phyloP scores from a whole-genome alignment of 2,797 vertebrate genomes.

The Gobionotothen gibberifrons region DNA sequence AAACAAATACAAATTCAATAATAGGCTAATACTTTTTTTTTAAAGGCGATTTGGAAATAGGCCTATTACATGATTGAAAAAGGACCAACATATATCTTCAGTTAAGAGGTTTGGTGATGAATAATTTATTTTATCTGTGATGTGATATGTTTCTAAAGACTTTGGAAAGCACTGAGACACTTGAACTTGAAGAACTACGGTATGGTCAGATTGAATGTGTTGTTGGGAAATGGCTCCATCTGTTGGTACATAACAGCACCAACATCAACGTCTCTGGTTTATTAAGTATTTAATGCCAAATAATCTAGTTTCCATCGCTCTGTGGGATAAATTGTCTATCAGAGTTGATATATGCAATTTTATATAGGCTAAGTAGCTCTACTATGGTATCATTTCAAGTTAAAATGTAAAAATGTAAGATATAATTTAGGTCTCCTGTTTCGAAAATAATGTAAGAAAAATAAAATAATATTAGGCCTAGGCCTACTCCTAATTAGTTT shows the following conservation, averaged over 20 bases:
- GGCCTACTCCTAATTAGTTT: too few species aligned
- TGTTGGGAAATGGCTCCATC: constrained; percentile 54
- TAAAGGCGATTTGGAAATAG: background rate
- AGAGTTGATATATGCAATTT: too few species aligned
- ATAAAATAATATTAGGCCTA: too few species aligned
- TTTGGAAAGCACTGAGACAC: background rate
- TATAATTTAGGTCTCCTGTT: too few species aligned
- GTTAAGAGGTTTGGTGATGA: background rate
- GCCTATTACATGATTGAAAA: background rate
- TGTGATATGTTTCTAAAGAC: background rate
- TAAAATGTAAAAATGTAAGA: too few species aligned
- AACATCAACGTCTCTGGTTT: background rate
- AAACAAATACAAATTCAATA: background rate
- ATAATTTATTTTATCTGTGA: background rate
- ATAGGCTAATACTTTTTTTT: too few species aligned
- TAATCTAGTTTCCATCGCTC: background rate
- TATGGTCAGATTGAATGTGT: background rate
- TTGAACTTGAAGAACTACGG: background rate
- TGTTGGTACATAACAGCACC: constrained; percentile 27
- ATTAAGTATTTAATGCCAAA: background rate
- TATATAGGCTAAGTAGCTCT: too few species aligned
- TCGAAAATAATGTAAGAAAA: too few species aligned
- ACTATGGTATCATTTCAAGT: too few species aligned
- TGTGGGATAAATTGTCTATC: background rate
- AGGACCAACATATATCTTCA: background rate